Evolutionary conservation across 2,797 vertebrate species (phyloP).

Genomic region (Melanotaenia trifasciata): DNA sequence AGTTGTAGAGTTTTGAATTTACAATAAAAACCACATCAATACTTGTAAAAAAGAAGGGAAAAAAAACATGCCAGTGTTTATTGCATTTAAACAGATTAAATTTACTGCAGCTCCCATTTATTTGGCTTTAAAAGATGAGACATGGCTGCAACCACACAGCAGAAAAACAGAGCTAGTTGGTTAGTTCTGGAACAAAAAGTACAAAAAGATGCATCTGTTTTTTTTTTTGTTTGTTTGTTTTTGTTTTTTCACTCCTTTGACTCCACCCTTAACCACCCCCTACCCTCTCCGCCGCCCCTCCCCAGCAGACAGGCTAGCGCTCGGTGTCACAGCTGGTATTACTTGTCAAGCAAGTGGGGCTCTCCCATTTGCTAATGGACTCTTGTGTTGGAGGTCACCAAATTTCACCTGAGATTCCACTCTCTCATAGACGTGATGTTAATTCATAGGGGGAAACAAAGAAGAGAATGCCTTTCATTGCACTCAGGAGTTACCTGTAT

Average conservation of each 20-base stretch:
- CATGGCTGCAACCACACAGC: conserved; percentile 20
- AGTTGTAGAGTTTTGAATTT: conserved; percentile 49
- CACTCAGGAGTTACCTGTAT: conserved; percentile 34
- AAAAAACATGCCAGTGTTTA: conserved; percentile 35
- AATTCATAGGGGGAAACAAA: conserved; percentile 19
- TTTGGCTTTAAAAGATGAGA: conserved; percentile 16
- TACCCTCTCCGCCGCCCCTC: conserved; percentile 30
- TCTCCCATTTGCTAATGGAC: conserved; percentile 77
- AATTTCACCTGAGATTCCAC: conserved; percentile 72
- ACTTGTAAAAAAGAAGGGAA: conserved; percentile 42
- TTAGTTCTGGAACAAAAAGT: conserved; percentile 66
- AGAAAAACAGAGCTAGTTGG: conserved; percentile 19
- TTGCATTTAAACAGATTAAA: conserved; percentile 51
- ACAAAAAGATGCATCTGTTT: conserved; percentile 76
- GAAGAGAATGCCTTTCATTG: conserved; percentile 51
- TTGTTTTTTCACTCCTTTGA: conserved; percentile 62
- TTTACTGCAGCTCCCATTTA: conserved; percentile 18
- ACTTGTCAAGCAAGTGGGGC: conserved; percentile 77
- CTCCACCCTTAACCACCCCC: conserved; percentile 62
- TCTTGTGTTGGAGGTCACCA: conserved; percentile 66
- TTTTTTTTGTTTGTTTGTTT: conserved; percentile 64
- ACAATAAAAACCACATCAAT: conserved; percentile 53
- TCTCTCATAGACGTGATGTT: conserved; percentile 54
- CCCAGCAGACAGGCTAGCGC: conserved; percentile 64
- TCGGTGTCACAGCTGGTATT: conserved; percentile 82